phyloP scores from a whole-genome alignment of 2,888 invertebrate genomes.

The Ypsolopha scabrella region DNA sequence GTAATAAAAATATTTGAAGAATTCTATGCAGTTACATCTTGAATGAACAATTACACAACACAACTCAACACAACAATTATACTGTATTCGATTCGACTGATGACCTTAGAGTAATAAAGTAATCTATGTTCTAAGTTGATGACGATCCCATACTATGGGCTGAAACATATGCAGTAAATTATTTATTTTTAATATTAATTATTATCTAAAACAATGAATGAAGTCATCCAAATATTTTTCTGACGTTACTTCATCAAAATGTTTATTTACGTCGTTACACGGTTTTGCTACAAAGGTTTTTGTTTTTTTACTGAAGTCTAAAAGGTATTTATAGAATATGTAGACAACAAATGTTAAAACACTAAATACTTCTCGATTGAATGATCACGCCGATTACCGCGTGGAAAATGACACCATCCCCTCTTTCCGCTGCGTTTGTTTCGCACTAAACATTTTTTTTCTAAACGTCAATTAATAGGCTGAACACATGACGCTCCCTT shows the following conservation, averaged over 20 bases:
- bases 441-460: slow-evolving; percentile 26
- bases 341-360: not conserved
- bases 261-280: not conserved
- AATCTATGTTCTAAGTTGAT: too few relatives aligned
- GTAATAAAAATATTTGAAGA: too few relatives aligned
- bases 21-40: too few relatives aligned
- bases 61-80: too few relatives aligned
- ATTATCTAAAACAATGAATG: too few relatives aligned
- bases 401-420: slow-evolving; percentile 19
- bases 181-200: too few relatives aligned
- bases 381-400: slow-evolving; percentile 7
- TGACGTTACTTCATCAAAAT: not conserved
- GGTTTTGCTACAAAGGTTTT: not conserved
- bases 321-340: not conserved
- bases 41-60: too few relatives aligned
- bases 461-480: slow-evolving; percentile 30
- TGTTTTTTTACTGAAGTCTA: not conserved
- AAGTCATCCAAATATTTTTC: not conserved
- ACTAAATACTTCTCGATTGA: slow-evolving; percentile 6
- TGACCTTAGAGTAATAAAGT: too few relatives aligned
- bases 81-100: too few relatives aligned
- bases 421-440: slow-evolving; percentile 32
- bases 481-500: slow-evolving; percentile 27
- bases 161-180: too few relatives aligned
- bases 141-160: too few relatives aligned